Conservation (phyloP, 2,888 invertebrate species). For the Thereva nobilitata region DNA sequence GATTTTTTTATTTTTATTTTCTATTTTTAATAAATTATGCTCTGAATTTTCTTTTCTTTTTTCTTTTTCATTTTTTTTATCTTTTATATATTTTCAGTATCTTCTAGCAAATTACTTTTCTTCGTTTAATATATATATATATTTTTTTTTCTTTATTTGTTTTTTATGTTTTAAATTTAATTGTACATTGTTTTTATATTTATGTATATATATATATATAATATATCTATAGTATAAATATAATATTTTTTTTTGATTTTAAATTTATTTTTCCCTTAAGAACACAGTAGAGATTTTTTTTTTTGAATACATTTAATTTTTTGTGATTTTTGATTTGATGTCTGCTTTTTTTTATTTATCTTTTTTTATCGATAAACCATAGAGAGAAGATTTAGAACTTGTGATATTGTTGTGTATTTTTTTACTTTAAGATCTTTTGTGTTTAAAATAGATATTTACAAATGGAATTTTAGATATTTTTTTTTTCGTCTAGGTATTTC, state of each 20-base stretch:
- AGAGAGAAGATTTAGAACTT: conserved; percentile 24
- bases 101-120: not conserved
- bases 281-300: conserved; percentile 34
- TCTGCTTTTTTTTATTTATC: conserved; percentile 8
- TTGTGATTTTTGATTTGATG: conserved; percentile 24
- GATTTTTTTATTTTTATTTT: conserved; percentile 16
- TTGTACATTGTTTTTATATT: conserved; percentile 5
- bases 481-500: not conserved
- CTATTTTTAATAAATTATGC: conserved; percentile 27
- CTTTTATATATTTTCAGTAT: not conserved
- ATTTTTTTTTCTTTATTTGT: not conserved
- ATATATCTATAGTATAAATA: conserved; percentile 11
- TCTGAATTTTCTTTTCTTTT: conserved; percentile 15
- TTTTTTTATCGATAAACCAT: not conserved
- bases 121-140: too few relatives aligned
- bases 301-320: conserved; percentile 27
- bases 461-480: conserved; percentile 16
- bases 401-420: conserved; percentile 15
- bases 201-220: not conserved
- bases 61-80: conserved; percentile 24
- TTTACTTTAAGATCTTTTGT: not conserved
- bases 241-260: conserved; percentile 28
- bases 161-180: conserved; percentile 1
- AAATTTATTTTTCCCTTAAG: conserved; percentile 22
- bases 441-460: conserved; percentile 19